These are phyloP conservation scores for Drosophila nebulosa DNA, from an alignment of 1,140 invertebrate species.

Conservation along the genomic window DNA sequence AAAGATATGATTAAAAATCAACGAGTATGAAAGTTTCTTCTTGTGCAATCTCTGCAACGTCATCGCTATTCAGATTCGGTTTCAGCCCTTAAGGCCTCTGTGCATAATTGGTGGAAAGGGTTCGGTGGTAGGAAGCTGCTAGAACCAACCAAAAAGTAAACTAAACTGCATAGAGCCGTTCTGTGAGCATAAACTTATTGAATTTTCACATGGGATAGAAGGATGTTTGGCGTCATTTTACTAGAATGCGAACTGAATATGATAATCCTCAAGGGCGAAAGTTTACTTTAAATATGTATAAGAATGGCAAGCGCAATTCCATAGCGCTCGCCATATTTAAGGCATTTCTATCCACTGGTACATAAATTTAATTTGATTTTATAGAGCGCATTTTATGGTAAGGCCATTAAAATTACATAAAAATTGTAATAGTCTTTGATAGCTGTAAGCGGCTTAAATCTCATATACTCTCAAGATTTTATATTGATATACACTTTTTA, in stretches of 20 bases:
- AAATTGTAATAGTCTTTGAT: too few species aligned
- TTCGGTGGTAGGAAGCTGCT: too few species aligned
- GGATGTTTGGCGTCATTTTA: background rate
- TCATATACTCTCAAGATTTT: too few species aligned
- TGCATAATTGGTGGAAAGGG: background rate
- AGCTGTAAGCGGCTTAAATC: too few species aligned
- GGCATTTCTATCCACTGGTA: too few species aligned
- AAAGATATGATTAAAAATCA: slow-evolving; percentile 9
- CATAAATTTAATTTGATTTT: too few species aligned
- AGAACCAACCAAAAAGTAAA: background rate
- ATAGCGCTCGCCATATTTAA: too few species aligned
- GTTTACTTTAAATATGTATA: background rate
- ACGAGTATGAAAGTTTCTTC: slow-evolving; percentile 50
- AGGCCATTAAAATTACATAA: too few species aligned
- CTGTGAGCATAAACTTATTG: background rate
- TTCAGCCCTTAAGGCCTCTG: background rate
- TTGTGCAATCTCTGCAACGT: slow-evolving; percentile 10
- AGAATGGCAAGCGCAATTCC: too few species aligned
- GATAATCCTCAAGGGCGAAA: background rate
- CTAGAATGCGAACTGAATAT: background rate
- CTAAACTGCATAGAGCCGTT: background rate
- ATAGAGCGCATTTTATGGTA: too few species aligned
- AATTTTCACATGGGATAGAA: background rate
- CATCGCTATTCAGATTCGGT: background rate
- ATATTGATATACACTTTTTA: too few species aligned